Evolutionary conservation across 2,888 invertebrate genomes (phyloP).

Genomic region (Diaphora mendica): DNA sequence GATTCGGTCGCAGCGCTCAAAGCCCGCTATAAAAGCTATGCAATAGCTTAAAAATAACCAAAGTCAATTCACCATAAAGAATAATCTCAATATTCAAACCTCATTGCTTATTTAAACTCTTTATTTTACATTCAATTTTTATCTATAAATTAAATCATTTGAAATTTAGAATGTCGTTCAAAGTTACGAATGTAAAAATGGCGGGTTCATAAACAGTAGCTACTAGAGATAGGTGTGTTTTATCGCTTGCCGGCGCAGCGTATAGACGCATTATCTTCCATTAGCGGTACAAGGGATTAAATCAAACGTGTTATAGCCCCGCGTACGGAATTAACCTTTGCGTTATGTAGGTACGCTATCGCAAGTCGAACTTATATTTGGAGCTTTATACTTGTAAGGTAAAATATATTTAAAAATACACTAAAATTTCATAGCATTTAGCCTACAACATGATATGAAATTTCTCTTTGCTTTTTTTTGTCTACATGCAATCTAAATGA

Average conservation of each 20-base stretch:
- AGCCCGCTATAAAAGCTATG: too few relatives aligned
- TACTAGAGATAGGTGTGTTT: conserved; percentile 5
- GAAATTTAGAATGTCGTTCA: not conserved
- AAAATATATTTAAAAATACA: not conserved
- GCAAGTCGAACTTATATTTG: conserved; percentile 12
- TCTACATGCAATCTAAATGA: too few relatives aligned
- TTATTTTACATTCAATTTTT: not conserved
- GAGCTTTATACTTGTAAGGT: not conserved
- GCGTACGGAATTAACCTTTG: conserved; percentile 30
- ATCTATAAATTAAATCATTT: not conserved
- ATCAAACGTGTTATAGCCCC: conserved; percentile 54
- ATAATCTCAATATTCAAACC: not conserved
- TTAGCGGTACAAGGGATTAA: conserved; percentile 80
- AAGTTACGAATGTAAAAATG: conserved; percentile 3
- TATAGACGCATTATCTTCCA: conserved; percentile 74
- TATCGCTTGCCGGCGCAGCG: conserved; percentile 16
- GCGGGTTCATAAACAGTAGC: not conserved
- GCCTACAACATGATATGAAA: not conserved
- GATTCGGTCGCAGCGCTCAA: too few relatives aligned
- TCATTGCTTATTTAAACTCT: not conserved
- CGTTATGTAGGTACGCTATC: conserved; percentile 24
- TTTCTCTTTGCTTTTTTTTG: too few relatives aligned
- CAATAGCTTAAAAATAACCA: too few relatives aligned
- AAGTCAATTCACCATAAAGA: not conserved
- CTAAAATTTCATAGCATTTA: not conserved